Evolutionary conservation across 2,113 vertebrate genomes (phyloP).

Genomic region (Tachysurus vachellii): DNA sequence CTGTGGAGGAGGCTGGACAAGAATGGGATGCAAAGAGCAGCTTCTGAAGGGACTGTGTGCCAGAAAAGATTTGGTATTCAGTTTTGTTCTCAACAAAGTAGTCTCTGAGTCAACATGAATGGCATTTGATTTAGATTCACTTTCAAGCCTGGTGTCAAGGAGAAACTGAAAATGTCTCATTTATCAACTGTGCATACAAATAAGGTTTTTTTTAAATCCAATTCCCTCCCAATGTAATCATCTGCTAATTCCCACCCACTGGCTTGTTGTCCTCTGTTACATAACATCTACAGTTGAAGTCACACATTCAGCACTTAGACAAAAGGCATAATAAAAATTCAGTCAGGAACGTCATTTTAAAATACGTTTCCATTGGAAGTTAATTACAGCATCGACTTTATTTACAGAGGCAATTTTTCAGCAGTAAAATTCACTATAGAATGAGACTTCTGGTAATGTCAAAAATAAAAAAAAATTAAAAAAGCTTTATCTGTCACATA

Average conservation of each 20-base stretch:
- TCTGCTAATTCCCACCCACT: not conserved
- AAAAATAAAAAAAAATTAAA: not conserved
- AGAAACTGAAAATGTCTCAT: not conserved
- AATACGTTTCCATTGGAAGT: not conserved
- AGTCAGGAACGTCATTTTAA: not conserved
- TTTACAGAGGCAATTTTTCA: not conserved
- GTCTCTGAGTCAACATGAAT: not conserved
- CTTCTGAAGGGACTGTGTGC: not conserved
- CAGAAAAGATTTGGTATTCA: slow-evolving; percentile 20
- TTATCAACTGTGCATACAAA: not conserved
- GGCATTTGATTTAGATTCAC: not conserved
- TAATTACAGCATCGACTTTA: not conserved
- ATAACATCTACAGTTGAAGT: not conserved
- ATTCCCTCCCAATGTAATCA: not conserved
- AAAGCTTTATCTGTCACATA: too few relatives aligned
- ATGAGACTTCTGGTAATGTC: not conserved
- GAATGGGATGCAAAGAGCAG: not conserved
- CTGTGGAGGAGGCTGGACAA: not conserved
- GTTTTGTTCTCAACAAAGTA: not conserved
- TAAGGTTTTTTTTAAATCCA: not conserved
- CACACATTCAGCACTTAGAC: not conserved
- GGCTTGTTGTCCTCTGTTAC: not conserved
- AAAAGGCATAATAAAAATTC: not conserved
- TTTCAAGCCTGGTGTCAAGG: not conserved
- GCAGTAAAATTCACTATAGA: not conserved